These are phyloP conservation scores for Caenorhabditis elegans DNA, from an alignment of 1,140 invertebrate genomes.

Conservation along the genomic window DNA sequence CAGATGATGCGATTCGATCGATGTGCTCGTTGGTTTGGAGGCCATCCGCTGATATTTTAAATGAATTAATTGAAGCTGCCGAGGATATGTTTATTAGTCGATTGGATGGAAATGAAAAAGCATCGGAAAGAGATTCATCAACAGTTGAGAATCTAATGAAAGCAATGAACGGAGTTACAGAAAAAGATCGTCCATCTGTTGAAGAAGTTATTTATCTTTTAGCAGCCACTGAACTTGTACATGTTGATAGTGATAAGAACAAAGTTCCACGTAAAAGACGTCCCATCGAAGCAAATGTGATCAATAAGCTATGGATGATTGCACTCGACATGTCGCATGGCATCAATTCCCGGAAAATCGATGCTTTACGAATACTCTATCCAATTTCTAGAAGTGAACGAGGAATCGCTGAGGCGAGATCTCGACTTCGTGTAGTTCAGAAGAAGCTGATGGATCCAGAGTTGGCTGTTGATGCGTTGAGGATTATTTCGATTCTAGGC, in stretches of 20 bases:
- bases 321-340: neutral
- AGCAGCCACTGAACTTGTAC: neutral
- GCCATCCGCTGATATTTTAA: neutral
- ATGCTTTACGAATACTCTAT: neutral
- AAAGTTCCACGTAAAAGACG: neutral
- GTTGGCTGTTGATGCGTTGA: neutral
- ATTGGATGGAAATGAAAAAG: neutral
- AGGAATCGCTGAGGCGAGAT: neutral
- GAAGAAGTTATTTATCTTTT: constrained; percentile 24
- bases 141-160: constrained; percentile 6
- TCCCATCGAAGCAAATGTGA: neutral
- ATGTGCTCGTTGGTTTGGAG: constrained; percentile 7
- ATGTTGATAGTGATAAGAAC: neutral
- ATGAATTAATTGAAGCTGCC: neutral
- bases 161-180: neutral
- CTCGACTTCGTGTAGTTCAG: neutral
- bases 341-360: neutral
- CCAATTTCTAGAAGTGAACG: neutral
- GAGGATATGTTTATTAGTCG: constrained; percentile 3
- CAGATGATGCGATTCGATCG: neutral
- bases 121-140: constrained; percentile 1
- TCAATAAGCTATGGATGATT: neutral
- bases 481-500: neutral
- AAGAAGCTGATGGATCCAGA: neutral
- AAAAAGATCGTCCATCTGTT: neutral